phyloP scores from a whole-genome alignment of 2,888 invertebrate genomes.

The Brachyptera risi region DNA sequence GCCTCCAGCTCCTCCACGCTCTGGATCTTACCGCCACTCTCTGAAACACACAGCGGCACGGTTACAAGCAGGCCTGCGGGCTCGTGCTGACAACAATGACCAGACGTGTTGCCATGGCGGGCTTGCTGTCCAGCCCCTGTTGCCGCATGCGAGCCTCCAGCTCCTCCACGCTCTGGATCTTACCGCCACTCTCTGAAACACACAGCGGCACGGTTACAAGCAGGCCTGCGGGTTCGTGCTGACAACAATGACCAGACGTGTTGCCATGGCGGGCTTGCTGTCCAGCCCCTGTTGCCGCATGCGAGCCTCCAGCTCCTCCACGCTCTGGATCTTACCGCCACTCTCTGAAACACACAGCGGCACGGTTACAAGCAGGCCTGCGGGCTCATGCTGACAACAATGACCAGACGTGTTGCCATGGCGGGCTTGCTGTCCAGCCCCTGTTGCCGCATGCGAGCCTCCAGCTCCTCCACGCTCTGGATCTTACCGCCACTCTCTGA shows the following conservation, averaged over 20 bases:
- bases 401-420: too few relatives aligned
- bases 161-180: conserved; percentile 75
- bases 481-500: conserved; percentile 59
- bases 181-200: conserved; percentile 55
- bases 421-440: too few relatives aligned
- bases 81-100: too few relatives aligned
- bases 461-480: conserved; percentile 74
- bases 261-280: not conserved
- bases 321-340: conserved; percentile 65
- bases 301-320: conserved; percentile 76
- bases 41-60: too few relatives aligned
- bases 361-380: too few relatives aligned
- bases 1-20: conserved; percentile 79
- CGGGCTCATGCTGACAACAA: too few relatives aligned
- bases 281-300: conserved; percentile 53
- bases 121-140: too few relatives aligned
- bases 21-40: conserved; percentile 61
- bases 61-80: too few relatives aligned
- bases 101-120: not conserved
- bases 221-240: too few relatives aligned
- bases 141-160: conserved; percentile 69
- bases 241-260: too few relatives aligned
- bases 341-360: too few relatives aligned
- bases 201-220: too few relatives aligned
- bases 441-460: conserved; percentile 62